These are phyloP conservation scores for Procambarus clarkii DNA, from an alignment of 1,140 invertebrate genomes.

Conservation along the genomic window DNA sequence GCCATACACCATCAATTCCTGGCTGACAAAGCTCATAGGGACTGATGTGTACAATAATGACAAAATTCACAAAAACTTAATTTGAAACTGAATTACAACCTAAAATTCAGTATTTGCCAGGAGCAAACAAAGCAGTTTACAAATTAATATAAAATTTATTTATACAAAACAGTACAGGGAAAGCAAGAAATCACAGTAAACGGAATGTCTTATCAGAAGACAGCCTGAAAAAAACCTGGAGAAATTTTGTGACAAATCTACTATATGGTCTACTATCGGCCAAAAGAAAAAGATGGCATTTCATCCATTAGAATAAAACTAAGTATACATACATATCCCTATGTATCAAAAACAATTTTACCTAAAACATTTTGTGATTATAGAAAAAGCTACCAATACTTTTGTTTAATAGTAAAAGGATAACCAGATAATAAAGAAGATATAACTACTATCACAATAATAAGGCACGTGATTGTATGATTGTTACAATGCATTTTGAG, in stretches of 20 bases:
- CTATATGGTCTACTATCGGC: constrained; percentile 17
- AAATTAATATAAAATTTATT: constrained; percentile 69
- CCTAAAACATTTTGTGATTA: constrained; percentile 31
- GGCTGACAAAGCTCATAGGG: no score
- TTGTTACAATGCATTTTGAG: constrained; percentile 59
- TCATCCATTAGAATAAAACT: constrained; percentile 26
- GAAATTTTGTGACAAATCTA: constrained; percentile 14
- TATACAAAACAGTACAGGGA: constrained; percentile 64
- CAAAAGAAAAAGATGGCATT: neutral
- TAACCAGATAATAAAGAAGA: constrained; percentile 37
- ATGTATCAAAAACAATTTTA: constrained; percentile 33
- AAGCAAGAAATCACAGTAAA: constrained; percentile 67
- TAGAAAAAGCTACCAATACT: constrained; percentile 33
- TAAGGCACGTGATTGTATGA: constrained; percentile 66
- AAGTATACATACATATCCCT: constrained; percentile 44
- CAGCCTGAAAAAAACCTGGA: constrained; percentile 41
- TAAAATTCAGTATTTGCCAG: no score
- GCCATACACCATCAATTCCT: no score
- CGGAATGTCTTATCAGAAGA: constrained; percentile 67
- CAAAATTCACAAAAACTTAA: no score
- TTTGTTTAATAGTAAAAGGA: constrained; percentile 14
- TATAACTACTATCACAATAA: constrained; percentile 69
- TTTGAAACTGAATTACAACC: neutral
- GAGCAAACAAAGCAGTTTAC: neutral
- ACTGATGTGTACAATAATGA: no score